A percentile compares a stretch with the other conserved stretches of the same genome.
phyloP scores from a whole-genome alignment of 1,140 invertebrate genomes.

The Caenorhabditis inopinata region DNA sequence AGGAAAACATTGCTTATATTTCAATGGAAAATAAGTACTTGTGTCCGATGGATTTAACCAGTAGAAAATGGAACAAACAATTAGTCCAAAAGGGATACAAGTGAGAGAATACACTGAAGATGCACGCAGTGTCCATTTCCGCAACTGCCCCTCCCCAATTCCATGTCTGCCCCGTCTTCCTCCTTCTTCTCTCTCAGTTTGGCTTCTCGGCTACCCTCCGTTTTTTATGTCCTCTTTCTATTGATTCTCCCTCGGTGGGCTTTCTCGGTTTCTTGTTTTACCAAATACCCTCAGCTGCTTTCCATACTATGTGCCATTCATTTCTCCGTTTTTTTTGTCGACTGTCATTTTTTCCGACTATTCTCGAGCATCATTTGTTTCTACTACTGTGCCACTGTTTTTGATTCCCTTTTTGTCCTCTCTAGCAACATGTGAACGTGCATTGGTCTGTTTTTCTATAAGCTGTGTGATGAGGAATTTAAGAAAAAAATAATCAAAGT shows the following conservation, averaged over 20 bases:
- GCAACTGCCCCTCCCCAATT: neutral
- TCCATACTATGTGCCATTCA: neutral
- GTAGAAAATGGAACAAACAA: no score
- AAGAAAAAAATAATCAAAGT: no score
- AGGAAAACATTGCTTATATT: no score
- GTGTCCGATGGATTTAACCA: no score
- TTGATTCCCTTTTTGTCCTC: neutral
- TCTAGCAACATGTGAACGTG: no score
- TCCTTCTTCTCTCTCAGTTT: neutral
- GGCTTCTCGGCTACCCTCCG: neutral
- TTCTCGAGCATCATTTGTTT: neutral
- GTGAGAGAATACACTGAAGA: conserved; percentile 15
- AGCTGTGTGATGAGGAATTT: neutral
- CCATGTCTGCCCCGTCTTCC: conserved; percentile 8
- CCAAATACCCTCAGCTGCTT: neutral
- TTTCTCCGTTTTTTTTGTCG: neutral
- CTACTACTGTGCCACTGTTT: neutral
- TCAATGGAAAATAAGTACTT: no score
- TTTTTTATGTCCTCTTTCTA: neutral
- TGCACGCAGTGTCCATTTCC: conserved; percentile 7
- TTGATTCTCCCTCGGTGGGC: conserved; percentile 7
- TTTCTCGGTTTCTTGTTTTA: conserved; percentile 3
- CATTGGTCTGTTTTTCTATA: neutral
- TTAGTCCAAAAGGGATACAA: neutral
- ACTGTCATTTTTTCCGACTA: conserved; percentile 11